These are phyloP conservation scores for Danio kyathit DNA, from an alignment of 2,797 vertebrate species.

Conservation along the genomic window DNA sequence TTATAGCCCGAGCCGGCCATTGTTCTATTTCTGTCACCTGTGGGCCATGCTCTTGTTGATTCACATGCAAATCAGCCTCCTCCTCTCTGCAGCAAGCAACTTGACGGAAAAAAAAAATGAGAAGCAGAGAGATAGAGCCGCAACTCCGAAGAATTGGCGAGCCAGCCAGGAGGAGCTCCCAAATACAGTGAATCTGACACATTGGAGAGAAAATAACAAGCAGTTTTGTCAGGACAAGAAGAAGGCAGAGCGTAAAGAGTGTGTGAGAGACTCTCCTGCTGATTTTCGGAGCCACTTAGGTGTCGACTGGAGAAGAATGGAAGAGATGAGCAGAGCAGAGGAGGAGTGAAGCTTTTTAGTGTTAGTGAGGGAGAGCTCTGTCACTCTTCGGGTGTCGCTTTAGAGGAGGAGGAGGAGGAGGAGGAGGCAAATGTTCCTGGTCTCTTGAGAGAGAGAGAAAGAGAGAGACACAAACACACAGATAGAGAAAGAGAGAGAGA, in stretches of 20 bases:
- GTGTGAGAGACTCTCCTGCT: constrained; percentile 47
- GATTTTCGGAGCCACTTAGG: constrained; percentile 41
- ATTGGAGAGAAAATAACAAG: constrained; percentile 43
- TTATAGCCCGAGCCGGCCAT: constrained; percentile 98
- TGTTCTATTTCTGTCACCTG: constrained; percentile 99
- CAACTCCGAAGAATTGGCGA: neutral
- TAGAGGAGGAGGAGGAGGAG: constrained; percentile 54
- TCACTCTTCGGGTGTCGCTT: constrained; percentile 66
- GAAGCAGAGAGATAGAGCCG: constrained; percentile 27
- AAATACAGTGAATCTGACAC: constrained; percentile 31
- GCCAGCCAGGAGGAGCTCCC: neutral
- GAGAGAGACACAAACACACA: constrained; percentile 10
- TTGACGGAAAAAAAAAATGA: constrained; percentile 21
- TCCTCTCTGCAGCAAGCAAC: constrained; percentile 55
- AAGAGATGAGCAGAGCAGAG: constrained; percentile 73
- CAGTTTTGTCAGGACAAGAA: constrained; percentile 39
- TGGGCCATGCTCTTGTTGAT: constrained; percentile 98
- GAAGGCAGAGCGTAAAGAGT: constrained; percentile 15
- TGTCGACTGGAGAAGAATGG: constrained; percentile 57
- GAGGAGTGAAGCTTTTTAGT: constrained; percentile 54
- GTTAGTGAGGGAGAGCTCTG: constrained; percentile 60
- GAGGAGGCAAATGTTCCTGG: constrained; percentile 51
- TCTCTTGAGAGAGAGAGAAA: constrained; percentile 58
- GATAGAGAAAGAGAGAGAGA: constrained; percentile 54
- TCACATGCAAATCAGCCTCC: constrained; percentile 95